These are phyloP conservation scores for Tanypteryx hageni DNA, from an alignment of 2,888 invertebrate species.

Conservation along the genomic window DNA sequence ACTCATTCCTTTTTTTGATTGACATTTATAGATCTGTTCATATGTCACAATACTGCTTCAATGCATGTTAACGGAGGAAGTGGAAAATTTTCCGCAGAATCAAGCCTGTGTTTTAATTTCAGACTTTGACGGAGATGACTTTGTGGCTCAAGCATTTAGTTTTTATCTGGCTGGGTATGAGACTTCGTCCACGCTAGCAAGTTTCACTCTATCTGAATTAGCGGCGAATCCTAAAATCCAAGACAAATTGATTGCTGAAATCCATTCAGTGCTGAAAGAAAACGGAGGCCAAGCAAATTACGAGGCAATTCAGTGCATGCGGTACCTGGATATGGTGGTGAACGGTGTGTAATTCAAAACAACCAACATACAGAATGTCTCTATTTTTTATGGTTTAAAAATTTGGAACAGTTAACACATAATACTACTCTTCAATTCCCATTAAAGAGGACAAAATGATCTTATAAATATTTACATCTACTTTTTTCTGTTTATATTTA, in stretches of 20 bases:
- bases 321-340: constrained; percentile 71
- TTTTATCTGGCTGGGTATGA: constrained; percentile 72
- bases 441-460: too few species aligned
- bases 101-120: background rate
- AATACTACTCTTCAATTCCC: too few species aligned
- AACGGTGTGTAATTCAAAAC: constrained; percentile 65
- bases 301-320: constrained; percentile 70
- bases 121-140: constrained; percentile 18
- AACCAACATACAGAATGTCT: too few species aligned
- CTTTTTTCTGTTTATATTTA: too few species aligned
- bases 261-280: constrained; percentile 68
- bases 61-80: too few species aligned
- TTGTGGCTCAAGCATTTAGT: constrained; percentile 69
- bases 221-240: constrained; percentile 70
- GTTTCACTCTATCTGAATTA: constrained; percentile 70
- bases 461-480: too few species aligned
- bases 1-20: too few species aligned
- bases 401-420: too few species aligned
- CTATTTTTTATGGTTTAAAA: too few species aligned
- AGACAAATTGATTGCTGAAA: constrained; percentile 69
- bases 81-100: background rate
- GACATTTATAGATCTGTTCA: too few species aligned
- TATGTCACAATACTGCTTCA: too few species aligned
- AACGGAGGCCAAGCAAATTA: constrained; percentile 69
- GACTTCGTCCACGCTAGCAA: constrained; percentile 71